Evolutionary conservation across 2,888 invertebrate genomes (phyloP).

Genomic region (Nephrocerus scutellatus): DNA sequence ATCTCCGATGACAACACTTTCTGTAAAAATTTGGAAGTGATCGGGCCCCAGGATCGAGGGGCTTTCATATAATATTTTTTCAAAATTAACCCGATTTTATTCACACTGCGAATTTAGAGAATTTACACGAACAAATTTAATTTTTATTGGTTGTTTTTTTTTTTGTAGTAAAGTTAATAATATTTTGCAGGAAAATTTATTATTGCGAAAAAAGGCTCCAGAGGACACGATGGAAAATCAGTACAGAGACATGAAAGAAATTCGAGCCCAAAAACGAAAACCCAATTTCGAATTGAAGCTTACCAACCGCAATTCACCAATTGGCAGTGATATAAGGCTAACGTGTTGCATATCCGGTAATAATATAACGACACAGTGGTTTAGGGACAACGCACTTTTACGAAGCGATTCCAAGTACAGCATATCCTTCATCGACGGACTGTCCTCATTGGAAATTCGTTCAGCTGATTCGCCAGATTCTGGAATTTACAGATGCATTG

Average conservation of each 20-base stretch:
- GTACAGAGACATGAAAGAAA: slow-evolving; percentile 32
- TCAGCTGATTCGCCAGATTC: slow-evolving; percentile 61
- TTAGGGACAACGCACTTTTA: slow-evolving; percentile 59
- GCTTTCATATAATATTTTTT: too few species aligned
- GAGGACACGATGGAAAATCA: slow-evolving; percentile 27
- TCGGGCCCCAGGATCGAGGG: too few species aligned
- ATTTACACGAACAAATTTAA: too few species aligned
- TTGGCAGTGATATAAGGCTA: slow-evolving; percentile 67
- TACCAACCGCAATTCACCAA: slow-evolving; percentile 67
- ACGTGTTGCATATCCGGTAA: slow-evolving; percentile 70
- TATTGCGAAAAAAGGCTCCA: slow-evolving; percentile 2
- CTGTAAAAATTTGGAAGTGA: too few species aligned
- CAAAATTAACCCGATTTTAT: too few species aligned
- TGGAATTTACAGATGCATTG: slow-evolving; percentile 74
- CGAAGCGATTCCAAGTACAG: slow-evolving; percentile 32
- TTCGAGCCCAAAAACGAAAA: slow-evolving; percentile 34
- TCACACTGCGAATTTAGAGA: too few species aligned
- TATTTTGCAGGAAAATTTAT: too few species aligned
- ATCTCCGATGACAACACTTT: too few species aligned
- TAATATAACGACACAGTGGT: slow-evolving; percentile 66
- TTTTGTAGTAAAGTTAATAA: too few species aligned
- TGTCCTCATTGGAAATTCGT: slow-evolving; percentile 62
- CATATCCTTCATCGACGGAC: slow-evolving; percentile 54
- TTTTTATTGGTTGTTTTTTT: too few species aligned
- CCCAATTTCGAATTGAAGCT: slow-evolving; percentile 54